Base-by-base conservation (phyloP, 2,113 vertebrate species). In the Cricetomys ansorgei region DNA sequence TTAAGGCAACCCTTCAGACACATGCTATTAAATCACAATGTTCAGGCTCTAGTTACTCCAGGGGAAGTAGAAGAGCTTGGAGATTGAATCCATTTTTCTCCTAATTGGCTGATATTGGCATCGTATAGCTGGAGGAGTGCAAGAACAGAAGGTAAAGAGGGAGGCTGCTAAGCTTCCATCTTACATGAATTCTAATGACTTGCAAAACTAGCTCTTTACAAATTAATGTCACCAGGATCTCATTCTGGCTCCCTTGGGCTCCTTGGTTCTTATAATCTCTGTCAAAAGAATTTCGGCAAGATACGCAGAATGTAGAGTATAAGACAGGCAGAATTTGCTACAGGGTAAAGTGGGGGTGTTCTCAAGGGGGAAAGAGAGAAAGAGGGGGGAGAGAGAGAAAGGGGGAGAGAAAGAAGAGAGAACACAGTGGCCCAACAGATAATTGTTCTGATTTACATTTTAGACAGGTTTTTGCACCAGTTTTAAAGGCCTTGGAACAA, bases 121-220 rank as follows among this genome's bases (percentile, higher is more conserved):
- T 40, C n/a, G 12, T 62, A 25, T 45, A 75, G 25, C 55, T 37
- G 64, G 85, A 88, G 45, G 65, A 88, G 55, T 45, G 29, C 72
- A 75, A 88, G 87, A 96, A 86, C 67, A 94, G 93, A 94, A 95
- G 73, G 91, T 45, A 50, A 92, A 88, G 88, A 84, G 73, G 53
- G 88, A 94, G n/a, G 27, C 31, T 87, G 84, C 45, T 59, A 88
- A 76, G 48, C 77, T 72, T 81, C 91, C 77, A 69, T 95, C 67
- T 50, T 89, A 25, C 59, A 77, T 48, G 87, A 77, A 94, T 96
- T 89, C 90, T 65, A 88, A 81, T 92, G 89, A 81, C 67, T 92
- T 94, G 67, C 45, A 79, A 94, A 88, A 65, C 73, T 31, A 89
- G 93, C 77, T 92, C n/a, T 96, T 95, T 76, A 64, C 88, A 93